Evolutionary conservation across 53 echinoderm and acorn worm genomes (phyloP), one percentile per base, ranked within the genome.

Genomic region (Mesocentrotus franciscanus): DNA sequence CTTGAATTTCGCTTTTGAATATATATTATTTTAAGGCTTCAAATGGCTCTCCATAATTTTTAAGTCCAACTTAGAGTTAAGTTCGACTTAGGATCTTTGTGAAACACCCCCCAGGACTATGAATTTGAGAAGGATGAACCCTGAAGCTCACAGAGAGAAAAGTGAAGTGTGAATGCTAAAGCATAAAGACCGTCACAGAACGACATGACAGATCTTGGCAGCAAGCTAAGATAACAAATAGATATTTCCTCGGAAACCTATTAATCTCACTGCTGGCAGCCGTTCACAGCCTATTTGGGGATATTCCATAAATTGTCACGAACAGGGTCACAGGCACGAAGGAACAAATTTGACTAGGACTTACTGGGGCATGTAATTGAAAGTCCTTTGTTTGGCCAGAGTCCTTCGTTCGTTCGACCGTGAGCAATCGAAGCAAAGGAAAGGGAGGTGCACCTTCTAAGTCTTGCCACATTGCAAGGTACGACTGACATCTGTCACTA

Each of bases 301-400:
- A 87, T 87, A 87, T 58, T 87, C 87, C 87, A 87, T 58, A 58
- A n/a, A 10, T 56, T 87, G 87, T 87, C 87, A 87, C 87, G 59
- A 87, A 87, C 87, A 75, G n/a, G 49, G 49, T 49, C 49, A 5
- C 49, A 74, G 74, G 49, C 49, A 36, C 6, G 2, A 84, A 84
- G 87, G 87, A 87, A 87, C 58, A 87, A 5, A 57, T 87, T 29
- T 27, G 58, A 87, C 57, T 57, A 58, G 87, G 56, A 58, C 58
- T 87, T 87, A 87, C 12, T 87, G 87, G 87, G 87, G 87, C 87
- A 58, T 87, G 87, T 87, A 87, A 87, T 87, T 87, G 87, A 58
- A 87, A 58, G 87, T 56, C 87, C 87, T 87, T 87, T 87, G 87
- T 87, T 58, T 58, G 20, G 58, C 29, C n/a, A 4, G 15, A 57